Evolutionary conservation across 2,113 vertebrate species (phyloP).

Genomic region (Alligator mississippiensis): DNA sequence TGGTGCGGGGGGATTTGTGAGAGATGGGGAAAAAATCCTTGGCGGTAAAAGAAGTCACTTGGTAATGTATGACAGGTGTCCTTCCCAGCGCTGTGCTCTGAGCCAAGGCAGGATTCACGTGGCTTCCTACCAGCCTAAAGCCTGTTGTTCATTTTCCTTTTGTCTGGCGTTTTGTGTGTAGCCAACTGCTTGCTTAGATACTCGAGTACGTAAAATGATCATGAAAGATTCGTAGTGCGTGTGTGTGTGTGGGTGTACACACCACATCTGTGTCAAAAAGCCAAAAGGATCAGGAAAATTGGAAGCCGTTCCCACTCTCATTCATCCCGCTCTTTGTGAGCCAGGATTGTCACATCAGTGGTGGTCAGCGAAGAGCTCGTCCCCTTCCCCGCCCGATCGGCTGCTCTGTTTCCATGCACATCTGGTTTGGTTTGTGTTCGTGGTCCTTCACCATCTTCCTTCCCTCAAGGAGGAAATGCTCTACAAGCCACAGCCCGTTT

Average conservation of each 20-base stretch:
- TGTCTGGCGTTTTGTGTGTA: neutral
- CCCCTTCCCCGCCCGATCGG: too few species aligned
- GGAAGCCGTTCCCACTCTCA: neutral
- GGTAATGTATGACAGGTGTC: neutral
- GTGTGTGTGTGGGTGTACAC: neutral
- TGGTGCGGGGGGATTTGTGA: neutral
- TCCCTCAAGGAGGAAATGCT: neutral
- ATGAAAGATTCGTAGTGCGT: neutral
- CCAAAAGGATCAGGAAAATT: neutral
- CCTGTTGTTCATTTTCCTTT: neutral
- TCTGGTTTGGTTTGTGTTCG: neutral
- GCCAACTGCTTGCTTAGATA: neutral
- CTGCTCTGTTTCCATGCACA: too few species aligned
- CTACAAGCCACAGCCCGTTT: neutral
- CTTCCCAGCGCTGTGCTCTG: neutral
- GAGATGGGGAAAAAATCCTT: neutral
- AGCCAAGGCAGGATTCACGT: too few species aligned
- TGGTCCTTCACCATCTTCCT: neutral
- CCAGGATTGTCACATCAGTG: neutral
- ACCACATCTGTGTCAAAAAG: neutral
- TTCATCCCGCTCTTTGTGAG: neutral
- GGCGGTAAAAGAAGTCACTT: neutral
- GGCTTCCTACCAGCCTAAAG: neutral
- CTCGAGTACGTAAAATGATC: neutral
- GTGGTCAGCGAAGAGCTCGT: neutral